Conservation (phyloP, 2,797 vertebrate genomes). For the Lepilemur septentrionalis region DNA sequence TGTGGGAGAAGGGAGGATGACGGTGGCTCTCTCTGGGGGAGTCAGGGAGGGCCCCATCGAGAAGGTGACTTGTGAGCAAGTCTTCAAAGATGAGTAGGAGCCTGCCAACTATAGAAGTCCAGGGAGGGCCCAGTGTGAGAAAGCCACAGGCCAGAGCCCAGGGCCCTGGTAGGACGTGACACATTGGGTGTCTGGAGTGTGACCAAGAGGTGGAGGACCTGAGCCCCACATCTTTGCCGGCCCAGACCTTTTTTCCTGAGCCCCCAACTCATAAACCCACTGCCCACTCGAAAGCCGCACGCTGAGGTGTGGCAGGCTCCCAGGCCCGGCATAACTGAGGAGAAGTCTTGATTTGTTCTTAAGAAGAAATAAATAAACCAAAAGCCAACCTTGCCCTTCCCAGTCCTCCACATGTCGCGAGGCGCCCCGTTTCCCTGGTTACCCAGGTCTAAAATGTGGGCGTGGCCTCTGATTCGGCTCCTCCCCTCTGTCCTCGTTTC, state of each 20-base stretch:
- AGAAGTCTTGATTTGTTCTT: neutral
- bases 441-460: neutral
- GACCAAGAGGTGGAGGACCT: neutral
- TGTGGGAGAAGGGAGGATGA: neutral
- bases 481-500: neutral
- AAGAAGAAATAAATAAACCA: neutral
- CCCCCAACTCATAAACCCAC: neutral
- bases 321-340: neutral
- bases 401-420: neutral
- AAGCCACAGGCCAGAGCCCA: neutral
- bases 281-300: neutral
- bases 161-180: neutral
- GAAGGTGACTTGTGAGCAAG: neutral
- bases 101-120: neutral
- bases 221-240: neutral
- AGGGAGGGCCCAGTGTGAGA: neutral
- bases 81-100: neutral
- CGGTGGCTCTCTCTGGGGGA: neutral
- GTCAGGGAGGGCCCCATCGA: neutral
- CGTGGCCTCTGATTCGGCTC: neutral
- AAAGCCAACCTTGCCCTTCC: neutral
- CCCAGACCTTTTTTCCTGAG: neutral
- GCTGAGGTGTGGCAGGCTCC: neutral
- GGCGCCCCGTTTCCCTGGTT: neutral
- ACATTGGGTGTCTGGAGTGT: neutral